Evolutionary conservation across 2,888 invertebrate species (phyloP), one percentile per base, ranked within the genome.

Genomic region (Drosophila anomalipes): DNA sequence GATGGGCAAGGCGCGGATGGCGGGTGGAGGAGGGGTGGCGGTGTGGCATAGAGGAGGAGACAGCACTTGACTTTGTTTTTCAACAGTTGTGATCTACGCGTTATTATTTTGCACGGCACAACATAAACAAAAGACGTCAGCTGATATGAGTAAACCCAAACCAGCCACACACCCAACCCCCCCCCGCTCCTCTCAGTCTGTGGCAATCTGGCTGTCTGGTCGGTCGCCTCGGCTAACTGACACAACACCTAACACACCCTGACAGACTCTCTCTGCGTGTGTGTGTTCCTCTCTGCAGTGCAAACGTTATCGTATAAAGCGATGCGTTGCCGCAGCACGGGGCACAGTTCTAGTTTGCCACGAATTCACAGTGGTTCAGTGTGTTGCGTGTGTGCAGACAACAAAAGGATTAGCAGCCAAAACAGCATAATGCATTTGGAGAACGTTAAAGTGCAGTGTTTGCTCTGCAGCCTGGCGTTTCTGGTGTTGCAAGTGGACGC

Each of bases 111-210:
- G 57, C 65, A 70, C 49, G 75, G 65, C 69, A 72, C 64, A 81
- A 70, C 59, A 76, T 81, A 90, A 86, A 88, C 89, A 86, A 81
- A 81, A 74, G 69, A 71, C 90, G 76, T 74, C 90, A 81, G 83
- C 81, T 88, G 89, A 83, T 86, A 76, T 77, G 74, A 70, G 79
- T 62, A 51, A 69, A 49, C 22, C 85, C 68, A 41, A 47, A 22
- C 33, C 57, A 52, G 52, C 41, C 41, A 28, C 41, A 67, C 22
- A 9, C 22, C 47, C 7, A n/a, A n/a, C n/a, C n/a, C n/a, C 47
- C 22, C 4, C 19, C 19, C 9, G 44, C 22, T 47, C 47, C 16
- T 26, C 22, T 1, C 9, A 16, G 47, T 47, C 26, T 47, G 16
- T 26, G 35, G 56, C 75, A 74, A 67, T 47, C 26, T 47, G 69